Conservation (phyloP, 2,113 vertebrate genomes). For the Paedocypris sp. region DNA sequence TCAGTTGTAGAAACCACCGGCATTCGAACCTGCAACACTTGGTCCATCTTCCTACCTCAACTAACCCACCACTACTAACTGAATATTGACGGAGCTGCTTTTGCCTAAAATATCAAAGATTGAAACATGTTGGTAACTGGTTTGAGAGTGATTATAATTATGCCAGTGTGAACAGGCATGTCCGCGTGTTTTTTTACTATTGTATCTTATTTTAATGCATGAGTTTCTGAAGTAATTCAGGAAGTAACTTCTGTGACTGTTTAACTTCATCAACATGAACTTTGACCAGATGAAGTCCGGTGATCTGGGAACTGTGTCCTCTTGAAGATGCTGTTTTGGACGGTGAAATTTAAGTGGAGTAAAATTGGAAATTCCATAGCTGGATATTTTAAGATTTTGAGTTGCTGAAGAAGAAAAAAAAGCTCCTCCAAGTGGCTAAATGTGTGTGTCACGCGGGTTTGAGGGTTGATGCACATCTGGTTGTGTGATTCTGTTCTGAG, state of each 20-base stretch:
- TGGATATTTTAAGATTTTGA: constrained; percentile 27
- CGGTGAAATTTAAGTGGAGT: not conserved
- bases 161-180: no score
- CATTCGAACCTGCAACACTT: no score
- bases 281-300: not conserved
- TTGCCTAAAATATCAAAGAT: no score
- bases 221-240: not conserved
- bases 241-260: not conserved
- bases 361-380: constrained; percentile 20
- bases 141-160: no score
- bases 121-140: no score
- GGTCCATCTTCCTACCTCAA: no score
- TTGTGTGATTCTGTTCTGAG: constrained; percentile 27
- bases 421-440: constrained; percentile 22
- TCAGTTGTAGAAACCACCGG: no score
- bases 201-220: no score
- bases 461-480: constrained; percentile 40
- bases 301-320: not conserved
- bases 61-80: no score
- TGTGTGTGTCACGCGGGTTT: constrained; percentile 13
- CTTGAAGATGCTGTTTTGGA: not conserved
- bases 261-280: not conserved
- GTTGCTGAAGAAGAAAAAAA: constrained; percentile 24
- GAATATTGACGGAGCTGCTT: no score
- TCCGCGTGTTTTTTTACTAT: no score